phyloP scores from a whole-genome alignment of 2,113 vertebrate genomes.

The Clinocottus analis region DNA sequence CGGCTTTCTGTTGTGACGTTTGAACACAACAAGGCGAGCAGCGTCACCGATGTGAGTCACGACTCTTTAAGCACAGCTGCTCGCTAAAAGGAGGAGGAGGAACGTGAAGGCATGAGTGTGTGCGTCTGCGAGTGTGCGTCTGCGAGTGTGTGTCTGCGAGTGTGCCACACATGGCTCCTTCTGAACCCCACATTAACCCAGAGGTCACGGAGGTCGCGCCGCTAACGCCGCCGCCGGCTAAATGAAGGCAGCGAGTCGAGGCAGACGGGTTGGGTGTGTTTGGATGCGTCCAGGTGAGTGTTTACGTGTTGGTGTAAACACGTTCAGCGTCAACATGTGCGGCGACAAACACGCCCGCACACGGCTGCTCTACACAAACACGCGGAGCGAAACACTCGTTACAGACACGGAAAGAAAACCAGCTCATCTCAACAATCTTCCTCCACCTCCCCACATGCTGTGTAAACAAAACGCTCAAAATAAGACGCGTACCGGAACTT shows the following conservation, averaged over 20 bases:
- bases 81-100: neutral
- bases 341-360: conserved; percentile 62
- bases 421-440: conserved; percentile 27
- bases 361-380: conserved; percentile 67
- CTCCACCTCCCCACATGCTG: neutral
- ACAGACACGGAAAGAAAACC: conserved; percentile 53
- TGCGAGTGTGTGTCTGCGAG: neutral
- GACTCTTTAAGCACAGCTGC: conserved; percentile 46
- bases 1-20: neutral
- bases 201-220: conserved; percentile 48
- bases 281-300: neutral
- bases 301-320: conserved; percentile 36
- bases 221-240: conserved; percentile 6
- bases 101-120: neutral
- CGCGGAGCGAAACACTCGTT: conserved; percentile 59
- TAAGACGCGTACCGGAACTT: conserved; percentile 1
- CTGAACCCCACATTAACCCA: conserved; percentile 40
- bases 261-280: neutral
- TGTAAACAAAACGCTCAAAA: conserved; percentile 31
- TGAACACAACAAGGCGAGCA: conserved; percentile 62
- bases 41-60: conserved; percentile 58
- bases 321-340: conserved; percentile 21
- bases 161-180: conserved; percentile 28
- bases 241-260: conserved; percentile 12
- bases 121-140: conserved; percentile 1